These are phyloP conservation scores for Melanotaenia trifasciata DNA, from an alignment of 2,797 vertebrate species.

Conservation along the genomic window DNA sequence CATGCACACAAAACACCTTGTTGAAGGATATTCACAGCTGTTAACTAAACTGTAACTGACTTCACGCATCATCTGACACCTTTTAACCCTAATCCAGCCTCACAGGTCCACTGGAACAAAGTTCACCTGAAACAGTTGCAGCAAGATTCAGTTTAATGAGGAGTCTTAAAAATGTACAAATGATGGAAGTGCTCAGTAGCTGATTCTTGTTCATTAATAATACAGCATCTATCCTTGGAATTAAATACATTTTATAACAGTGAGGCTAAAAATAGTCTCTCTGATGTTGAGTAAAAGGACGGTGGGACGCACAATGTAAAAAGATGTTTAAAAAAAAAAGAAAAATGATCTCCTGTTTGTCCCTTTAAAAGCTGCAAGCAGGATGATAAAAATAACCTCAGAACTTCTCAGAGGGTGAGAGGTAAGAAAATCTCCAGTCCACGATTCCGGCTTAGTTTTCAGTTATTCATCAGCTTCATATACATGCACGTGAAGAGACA, in stretches of 20 bases:
- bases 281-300: constrained; percentile 15
- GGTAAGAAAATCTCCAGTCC: too few relatives aligned
- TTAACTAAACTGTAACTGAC: constrained; percentile 37
- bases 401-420: constrained; percentile 9
- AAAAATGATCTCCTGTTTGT: background rate
- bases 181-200: constrained; percentile 1
- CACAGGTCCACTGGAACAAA: background rate
- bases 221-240: constrained; percentile 17
- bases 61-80: constrained; percentile 13
- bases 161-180: constrained; percentile 13
- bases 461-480: too few relatives aligned
- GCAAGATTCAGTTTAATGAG: background rate
- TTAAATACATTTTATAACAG: constrained; percentile 35
- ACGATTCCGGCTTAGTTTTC: background rate
- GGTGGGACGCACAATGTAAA: too few relatives aligned
- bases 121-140: background rate
- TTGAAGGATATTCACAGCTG: constrained; percentile 8
- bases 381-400: constrained; percentile 51
- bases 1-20: background rate
- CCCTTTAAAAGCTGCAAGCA: constrained; percentile 29
- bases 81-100: background rate
- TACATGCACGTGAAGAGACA: too few relatives aligned
- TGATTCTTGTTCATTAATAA: constrained; percentile 34
- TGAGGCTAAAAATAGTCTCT: constrained; percentile 56
- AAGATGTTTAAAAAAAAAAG: background rate